A percentile compares a stretch with the other conserved stretches of the same genome.
Conservation (phyloP, 2,113 vertebrate genomes). For the Mohoua ochrocephala region DNA sequence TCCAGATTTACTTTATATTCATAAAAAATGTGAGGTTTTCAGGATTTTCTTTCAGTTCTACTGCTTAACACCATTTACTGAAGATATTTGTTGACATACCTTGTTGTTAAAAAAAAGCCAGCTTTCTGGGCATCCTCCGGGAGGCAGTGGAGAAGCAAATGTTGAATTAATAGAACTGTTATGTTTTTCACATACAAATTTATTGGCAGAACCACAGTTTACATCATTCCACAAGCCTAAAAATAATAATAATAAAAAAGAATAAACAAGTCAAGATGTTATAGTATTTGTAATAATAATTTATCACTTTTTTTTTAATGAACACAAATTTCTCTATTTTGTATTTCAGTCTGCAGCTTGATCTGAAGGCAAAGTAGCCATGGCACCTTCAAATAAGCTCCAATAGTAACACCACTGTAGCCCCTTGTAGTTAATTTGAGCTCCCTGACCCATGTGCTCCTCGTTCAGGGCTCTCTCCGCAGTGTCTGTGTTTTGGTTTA, state of each 20-base stretch:
- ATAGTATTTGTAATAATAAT: background rate
- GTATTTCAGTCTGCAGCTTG: background rate
- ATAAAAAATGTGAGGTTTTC: accelerated
- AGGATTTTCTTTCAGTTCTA: background rate
- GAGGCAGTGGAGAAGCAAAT: slow-evolving; percentile 54
- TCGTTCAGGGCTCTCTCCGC: background rate
- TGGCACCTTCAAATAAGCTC: background rate
- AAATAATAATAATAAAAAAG: background rate
- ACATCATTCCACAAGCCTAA: slow-evolving; percentile 92
- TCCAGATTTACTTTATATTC: background rate
- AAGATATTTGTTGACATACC: slow-evolving; percentile 62
- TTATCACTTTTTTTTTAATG: background rate
- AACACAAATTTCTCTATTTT: background rate
- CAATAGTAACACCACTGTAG: background rate
- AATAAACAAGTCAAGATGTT: background rate
- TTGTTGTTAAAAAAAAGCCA: slow-evolving; percentile 82
- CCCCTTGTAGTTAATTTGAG: background rate
- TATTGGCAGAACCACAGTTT: slow-evolving; percentile 80
- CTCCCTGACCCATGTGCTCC: background rate
- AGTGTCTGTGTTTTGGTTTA: background rate
- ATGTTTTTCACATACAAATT: slow-evolving; percentile 86
- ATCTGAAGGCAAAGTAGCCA: background rate
- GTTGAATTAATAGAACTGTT: slow-evolving; percentile 77
- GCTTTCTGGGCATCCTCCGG: slow-evolving; percentile 81
- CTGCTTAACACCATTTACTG: background rate